Evolutionary conservation across 2,113 vertebrate genomes (phyloP), one percentile per base, ranked within the genome.

Genomic region (Lophochroa leadbeateri): DNA sequence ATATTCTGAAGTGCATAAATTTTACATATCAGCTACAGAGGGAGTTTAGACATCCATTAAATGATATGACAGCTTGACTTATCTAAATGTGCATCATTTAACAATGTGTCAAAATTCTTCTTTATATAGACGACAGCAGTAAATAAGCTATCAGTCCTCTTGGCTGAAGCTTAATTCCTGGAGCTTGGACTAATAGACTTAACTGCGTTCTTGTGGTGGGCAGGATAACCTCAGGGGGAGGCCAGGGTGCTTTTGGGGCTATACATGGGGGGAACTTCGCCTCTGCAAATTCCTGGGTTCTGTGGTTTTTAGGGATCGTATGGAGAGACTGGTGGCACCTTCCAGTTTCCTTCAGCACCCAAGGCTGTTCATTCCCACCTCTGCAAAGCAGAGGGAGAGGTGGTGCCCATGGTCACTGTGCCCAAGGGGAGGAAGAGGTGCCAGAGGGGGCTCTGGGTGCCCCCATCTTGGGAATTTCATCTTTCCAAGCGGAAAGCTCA

Each of bases 1-100:
- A 98, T 98, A 97, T 98, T 98, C 98, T 97, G 98, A 97, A 98
- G 98, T 98, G 98, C 98, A 98, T 98, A 98, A 98, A 98, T 98
- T 98, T 98, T 98, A 97, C 98, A 98, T 98, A 98, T 97, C 97
- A 97, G 97, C 98, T 97, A 96, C 97, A 86, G 96, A 94, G 94
- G 96, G 97, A 97, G 97, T 98, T 98, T 98, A 98, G 97, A 97
- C 98, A 98, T 98, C 98, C 98, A 98, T 98, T 98, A 98, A 97
- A 98, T 95, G 92, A 95, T 95, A 96, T 98, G 98, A 98, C 98
- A 98, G 98, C 97, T 98, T 98, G 98, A 98, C 98, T 98, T 98
- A 98, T 97, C 98, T 98, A 98, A 98, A 98, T 97, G 98, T 98
- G 98, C 98, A 98, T 98, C 98, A 98, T 98, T 98, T 98, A 98